Evolutionary conservation across 2,888 invertebrate genomes (phyloP), one percentile per base, ranked within the genome.

Genomic region (Homarus gammarus): DNA sequence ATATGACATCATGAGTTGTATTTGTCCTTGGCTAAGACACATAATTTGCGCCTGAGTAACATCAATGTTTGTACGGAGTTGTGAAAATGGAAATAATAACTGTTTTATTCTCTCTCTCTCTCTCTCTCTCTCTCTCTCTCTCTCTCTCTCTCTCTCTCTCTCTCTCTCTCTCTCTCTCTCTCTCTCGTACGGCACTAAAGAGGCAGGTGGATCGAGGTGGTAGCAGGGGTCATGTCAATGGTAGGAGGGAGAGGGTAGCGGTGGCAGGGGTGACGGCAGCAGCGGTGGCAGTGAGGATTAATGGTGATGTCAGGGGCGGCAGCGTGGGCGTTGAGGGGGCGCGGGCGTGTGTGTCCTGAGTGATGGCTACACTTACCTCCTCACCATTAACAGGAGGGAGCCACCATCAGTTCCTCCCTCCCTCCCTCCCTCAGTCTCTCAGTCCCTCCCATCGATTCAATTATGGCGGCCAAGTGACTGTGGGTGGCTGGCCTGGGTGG

Each of bases 401-500:
- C 18, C 10, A 36, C 64, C 64, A 64, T 27, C 64, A 8, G 5
- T 6, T 27, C n/a, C 64, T 27, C 78, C 78, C 44, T 15, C 77
- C 77, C 77, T 31, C 77, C 77, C 77, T 27, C 77, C 31, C 73
- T 38, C 73, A 10, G n/a, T 36, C 64, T 40, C n/a, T n/a, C 44
- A 31, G 40, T 44, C 22, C 70, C 72, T 36, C 18, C 51, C 72
- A 83, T 83, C 83, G 83, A 83, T 83, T 83, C 83, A 83, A 72
- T 83, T 72, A 83, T 70, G 72, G 72, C 83, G 70, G 83, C 79
- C 79, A 79, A 79, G 38, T 79, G 79, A 79, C 79, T 79, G 78
- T 78, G 56, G n/a, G 18, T 70, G 72, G 22, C n/a, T 36, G 36
- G n/a, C 8, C 64, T 72, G 72, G 79, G 61, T 79, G 79, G 61